Base-by-base conservation (phyloP, 2,888 invertebrate genomes). In the Euzetes globulus region DNA sequence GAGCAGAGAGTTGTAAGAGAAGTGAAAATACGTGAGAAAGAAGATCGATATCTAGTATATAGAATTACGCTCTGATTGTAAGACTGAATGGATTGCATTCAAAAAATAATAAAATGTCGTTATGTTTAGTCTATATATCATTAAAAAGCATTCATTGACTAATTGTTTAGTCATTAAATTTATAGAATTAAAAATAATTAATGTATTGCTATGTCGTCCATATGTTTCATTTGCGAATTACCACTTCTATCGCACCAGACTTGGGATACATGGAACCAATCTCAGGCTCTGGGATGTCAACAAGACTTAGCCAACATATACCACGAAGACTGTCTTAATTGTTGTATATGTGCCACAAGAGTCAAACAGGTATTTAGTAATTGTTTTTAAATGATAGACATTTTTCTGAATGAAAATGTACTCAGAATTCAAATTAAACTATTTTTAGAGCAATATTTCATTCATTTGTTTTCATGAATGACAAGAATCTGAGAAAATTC, bases 261-360 rank as follows among this genome's bases (percentile, higher is more conserved):
- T 6, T 77, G 77, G 55, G 76, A 79, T 19, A 72, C 76, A 0
- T 80, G 79, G 79, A 78, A 77, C 11, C 76, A 76, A 17, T 75
- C 75, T 29, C 76, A 76, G 15, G 75, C 76, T 27, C 50, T 72
- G 15, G 76, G 71, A 22, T 55, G 52, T 11, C 60, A 60, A 19
- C 71, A 52, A 55, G 65, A 58, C 2, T 41, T 58, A 33, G 63
- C 50, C 1, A 75, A 68, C 47, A 77, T 77, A 84, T 94, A 94
- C 85, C 94, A 94, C 89, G 94, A 94, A 87, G 94, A 94, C 89
- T 94, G 94, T 86, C 89, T 94, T 82, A 91, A 92, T 82, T 94
- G 94, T 90, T 93, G 94, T 87, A 92, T 93, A 82, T 94, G 94
- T 84, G 92, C 92, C 82, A 86, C 93, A 84, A 92, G 94, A 86